Base-by-base conservation (phyloP, 2,797 vertebrate species). In the Epinephelus awoara region DNA sequence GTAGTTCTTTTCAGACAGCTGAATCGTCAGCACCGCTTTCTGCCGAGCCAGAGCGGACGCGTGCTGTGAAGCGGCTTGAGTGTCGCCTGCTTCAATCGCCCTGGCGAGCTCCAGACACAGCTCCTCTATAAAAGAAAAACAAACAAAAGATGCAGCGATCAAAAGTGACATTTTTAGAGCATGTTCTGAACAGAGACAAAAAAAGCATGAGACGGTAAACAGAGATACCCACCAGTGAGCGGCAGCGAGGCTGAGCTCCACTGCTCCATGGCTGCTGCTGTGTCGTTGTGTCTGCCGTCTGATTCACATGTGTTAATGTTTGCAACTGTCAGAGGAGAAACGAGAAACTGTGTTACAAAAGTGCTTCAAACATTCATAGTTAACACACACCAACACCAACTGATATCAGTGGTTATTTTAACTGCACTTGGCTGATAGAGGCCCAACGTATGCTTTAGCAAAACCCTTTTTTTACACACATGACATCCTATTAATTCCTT, bases 11-110 rank as follows among this genome's bases (percentile, higher is more conserved):
- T 94, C 95, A 5, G 92, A 95, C 23, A 94, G 93, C 50, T 94
- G 95, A 72, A 98, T 90, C 0, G 74, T 94, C 64, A 98, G 92
- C 0, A 85, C 74, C 1, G 91, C 93, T 13, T 95, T 97, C 71
- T 94, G 95, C 18, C 90, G 95, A 4, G 98, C 97, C 72, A 98
- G 91, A 0, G 90, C 29, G 0, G 90, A 85, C 0, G 97, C 97
- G 0, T 95, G 96, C n/a, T 92, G 95, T 0, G 95, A 90, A 0
- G 97, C 96, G 3, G 86, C 87, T 23, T 93, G 90, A 34, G 94
- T 69, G 19, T 98, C 96, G 0, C 97, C 97, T 0, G 89, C 89
- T 72, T 96, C 95, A 7, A 99, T 96, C 0, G 97, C 96, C 83
- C 72, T 89, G 52, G 95, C 80, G 11, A 99, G 95, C 62, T 92